Conservation (phyloP, 2,888 invertebrate genomes). For the Drymonia ruficornis region DNA sequence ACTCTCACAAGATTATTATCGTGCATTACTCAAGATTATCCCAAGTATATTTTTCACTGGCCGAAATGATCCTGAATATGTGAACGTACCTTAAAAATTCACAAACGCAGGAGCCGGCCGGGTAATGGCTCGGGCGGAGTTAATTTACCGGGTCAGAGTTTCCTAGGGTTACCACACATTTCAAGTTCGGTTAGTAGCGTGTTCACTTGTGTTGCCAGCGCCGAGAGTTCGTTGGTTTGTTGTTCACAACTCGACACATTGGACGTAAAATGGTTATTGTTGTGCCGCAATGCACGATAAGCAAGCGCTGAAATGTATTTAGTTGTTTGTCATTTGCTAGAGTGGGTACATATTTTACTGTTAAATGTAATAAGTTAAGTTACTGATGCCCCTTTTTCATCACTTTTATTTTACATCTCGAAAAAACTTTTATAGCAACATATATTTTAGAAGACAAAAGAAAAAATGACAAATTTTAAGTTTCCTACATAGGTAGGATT, state of each 20-base stretch:
- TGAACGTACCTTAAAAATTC: slow-evolving; percentile 37
- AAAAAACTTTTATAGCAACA: no score
- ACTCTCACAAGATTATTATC: slow-evolving; percentile 13
- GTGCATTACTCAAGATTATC: slow-evolving; percentile 19
- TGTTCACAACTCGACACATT: slow-evolving; percentile 22
- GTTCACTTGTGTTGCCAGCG: slow-evolving; percentile 16
- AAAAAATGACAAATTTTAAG: no score
- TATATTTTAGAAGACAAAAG: no score
- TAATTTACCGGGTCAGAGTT: slow-evolving; percentile 73
- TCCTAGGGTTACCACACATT: slow-evolving; percentile 57
- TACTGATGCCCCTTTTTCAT: no score
- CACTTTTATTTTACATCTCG: no score
- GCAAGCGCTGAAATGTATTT: no score
- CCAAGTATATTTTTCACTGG: slow-evolving; percentile 23
- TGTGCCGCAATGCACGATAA: background rate
- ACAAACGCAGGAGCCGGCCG: slow-evolving; percentile 33
- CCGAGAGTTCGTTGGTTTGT: slow-evolving; percentile 15
- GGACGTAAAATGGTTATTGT: slow-evolving; percentile 15
- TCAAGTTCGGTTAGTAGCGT: slow-evolving; percentile 28
- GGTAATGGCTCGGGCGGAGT: slow-evolving; percentile 63
- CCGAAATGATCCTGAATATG: slow-evolving; percentile 23
- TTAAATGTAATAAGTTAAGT: no score
- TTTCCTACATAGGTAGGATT: no score
- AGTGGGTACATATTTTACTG: no score
- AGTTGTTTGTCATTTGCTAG: no score